Evolutionary conservation across 2,797 vertebrate species (phyloP).

Genomic region (Odontamblyopus rebecca): DNA sequence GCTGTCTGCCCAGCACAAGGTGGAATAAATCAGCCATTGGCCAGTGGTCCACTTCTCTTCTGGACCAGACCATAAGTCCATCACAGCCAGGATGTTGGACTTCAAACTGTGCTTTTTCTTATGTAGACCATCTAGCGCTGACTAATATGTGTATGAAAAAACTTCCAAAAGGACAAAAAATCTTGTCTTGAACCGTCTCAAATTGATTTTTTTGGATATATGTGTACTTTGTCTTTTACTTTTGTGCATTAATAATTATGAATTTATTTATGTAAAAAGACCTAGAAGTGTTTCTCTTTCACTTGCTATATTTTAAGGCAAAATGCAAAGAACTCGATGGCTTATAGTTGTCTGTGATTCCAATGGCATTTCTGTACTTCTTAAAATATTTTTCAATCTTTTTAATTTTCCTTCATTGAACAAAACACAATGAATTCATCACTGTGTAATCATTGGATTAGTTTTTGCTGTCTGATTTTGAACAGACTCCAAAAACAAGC

Average conservation of each 20-base stretch:
- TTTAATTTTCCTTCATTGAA: constrained; percentile 44
- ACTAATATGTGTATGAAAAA: constrained; percentile 65
- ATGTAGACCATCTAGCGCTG: constrained; percentile 63
- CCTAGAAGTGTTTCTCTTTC: constrained; percentile 53
- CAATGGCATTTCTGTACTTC: constrained; percentile 63
- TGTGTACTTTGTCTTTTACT: constrained; percentile 71
- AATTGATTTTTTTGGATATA: constrained; percentile 66
- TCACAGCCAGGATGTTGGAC: constrained; percentile 59
- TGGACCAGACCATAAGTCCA: constrained; percentile 39
- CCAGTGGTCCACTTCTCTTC: constrained; percentile 28
- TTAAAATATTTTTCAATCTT: constrained; percentile 37
- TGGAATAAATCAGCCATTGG: constrained; percentile 36
- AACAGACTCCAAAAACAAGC: constrained; percentile 19
- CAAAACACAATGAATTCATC: constrained; percentile 45
- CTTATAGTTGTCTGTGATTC: constrained; percentile 63
- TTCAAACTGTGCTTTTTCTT: constrained; percentile 68
- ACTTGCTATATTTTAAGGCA: constrained; percentile 62
- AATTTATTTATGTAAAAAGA: constrained; percentile 64
- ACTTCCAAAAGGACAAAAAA: constrained; percentile 27
- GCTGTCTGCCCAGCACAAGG: constrained; percentile 55
- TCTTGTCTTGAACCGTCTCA: constrained; percentile 60
- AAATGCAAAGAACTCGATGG: constrained; percentile 52
- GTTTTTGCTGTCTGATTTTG: constrained; percentile 39
- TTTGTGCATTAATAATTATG: constrained; percentile 70
- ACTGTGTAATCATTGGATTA: constrained; percentile 51